Percentiles rank a stretch among this genome's conserved stretches.
Conservation (phyloP, 2,797 vertebrate genomes). For the Phrynocephalus forsythii region DNA sequence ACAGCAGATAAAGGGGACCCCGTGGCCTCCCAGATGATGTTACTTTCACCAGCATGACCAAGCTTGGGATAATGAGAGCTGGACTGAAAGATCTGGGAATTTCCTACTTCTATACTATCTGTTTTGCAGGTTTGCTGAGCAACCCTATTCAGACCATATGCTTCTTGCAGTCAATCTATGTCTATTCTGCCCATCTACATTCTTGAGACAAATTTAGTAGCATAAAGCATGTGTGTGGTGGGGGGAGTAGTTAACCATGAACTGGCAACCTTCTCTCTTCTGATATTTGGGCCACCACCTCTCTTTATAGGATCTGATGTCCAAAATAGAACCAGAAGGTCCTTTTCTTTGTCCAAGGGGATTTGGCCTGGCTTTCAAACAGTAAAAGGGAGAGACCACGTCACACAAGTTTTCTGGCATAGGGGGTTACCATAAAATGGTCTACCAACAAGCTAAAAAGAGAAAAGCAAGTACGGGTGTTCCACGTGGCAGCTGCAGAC, state of each 20-base stretch:
- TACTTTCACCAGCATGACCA: background rate
- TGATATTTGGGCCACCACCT: background rate
- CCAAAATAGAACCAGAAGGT: background rate
- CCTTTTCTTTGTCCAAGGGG: background rate
- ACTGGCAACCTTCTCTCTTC: background rate
- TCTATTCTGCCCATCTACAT: background rate
- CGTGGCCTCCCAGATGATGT: background rate
- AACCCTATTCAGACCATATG: background rate
- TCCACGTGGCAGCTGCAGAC: background rate
- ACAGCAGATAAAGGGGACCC: background rate
- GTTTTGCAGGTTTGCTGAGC: background rate
- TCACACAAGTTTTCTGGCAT: background rate
- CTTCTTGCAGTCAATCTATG: background rate
- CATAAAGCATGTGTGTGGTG: background rate
- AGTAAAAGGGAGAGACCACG: background rate
- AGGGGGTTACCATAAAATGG: too few species aligned
- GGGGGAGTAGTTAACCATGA: background rate
- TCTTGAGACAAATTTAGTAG: background rate
- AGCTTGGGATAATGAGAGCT: background rate
- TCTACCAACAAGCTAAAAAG: too few species aligned
- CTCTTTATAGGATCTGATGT: background rate
- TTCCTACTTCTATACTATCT: background rate
- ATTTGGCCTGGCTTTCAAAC: background rate
- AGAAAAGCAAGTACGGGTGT: background rate
- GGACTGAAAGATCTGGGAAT: background rate